Conservation (phyloP, 2,113 vertebrate species). For the Platichthys stellatus region DNA sequence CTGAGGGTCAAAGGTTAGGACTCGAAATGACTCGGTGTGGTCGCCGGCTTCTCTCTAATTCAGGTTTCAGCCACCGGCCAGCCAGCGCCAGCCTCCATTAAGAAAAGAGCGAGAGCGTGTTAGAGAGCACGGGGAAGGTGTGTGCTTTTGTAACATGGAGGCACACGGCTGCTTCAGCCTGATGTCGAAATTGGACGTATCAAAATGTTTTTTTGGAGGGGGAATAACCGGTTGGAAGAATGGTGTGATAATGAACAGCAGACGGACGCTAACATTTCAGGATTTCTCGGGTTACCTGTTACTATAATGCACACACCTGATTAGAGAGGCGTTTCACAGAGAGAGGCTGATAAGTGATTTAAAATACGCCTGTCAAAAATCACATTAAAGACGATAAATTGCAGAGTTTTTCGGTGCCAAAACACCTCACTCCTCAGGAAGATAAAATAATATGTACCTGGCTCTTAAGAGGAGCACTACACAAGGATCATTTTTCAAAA, state of each 20-base stretch:
- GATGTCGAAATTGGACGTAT: constrained; percentile 9
- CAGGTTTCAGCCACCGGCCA: constrained; percentile 54
- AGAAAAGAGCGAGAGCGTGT: constrained; percentile 28
- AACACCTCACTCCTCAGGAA: constrained; percentile 69
- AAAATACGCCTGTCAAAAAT: constrained; percentile 49
- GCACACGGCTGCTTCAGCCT: constrained; percentile 5
- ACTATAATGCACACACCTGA: constrained; percentile 13
- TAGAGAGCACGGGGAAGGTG: neutral
- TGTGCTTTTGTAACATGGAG: constrained; percentile 24
- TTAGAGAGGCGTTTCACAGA: constrained; percentile 22
- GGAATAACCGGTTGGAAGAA: constrained; percentile 30
- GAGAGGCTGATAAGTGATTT: constrained; percentile 34
- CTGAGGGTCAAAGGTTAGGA: constrained; percentile 53
- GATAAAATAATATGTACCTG: constrained; percentile 81
- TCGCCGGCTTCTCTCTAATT: constrained; percentile 67
- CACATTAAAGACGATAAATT: constrained; percentile 56
- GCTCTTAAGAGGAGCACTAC: constrained; percentile 79
- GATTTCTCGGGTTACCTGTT: constrained; percentile 4
- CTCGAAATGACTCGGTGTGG: constrained; percentile 65
- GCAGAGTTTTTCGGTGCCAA: constrained; percentile 36
- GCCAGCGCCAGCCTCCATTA: constrained; percentile 53
- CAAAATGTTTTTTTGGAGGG: neutral
- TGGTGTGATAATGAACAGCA: constrained; percentile 11
- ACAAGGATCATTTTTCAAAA: constrained; percentile 83
- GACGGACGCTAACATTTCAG: neutral